phyloP scores from a whole-genome alignment of 1,140 invertebrate genomes.

The Lethocerus indicus region DNA sequence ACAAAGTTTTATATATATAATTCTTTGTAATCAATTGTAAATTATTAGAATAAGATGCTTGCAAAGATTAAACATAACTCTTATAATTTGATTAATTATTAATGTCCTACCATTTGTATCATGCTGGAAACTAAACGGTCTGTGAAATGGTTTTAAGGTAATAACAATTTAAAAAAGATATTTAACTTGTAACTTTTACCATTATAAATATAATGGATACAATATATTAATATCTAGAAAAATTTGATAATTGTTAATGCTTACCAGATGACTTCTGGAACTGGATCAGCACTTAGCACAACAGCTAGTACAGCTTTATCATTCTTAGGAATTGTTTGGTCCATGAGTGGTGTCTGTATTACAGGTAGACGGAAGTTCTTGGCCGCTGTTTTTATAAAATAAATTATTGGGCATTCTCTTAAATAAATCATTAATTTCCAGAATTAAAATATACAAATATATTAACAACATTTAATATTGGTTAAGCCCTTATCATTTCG shows the following conservation, averaged over 20 bases:
- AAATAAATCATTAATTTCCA: neutral
- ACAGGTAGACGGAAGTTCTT: constrained; percentile 59
- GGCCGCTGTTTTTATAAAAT: constrained; percentile 40
- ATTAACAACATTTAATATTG: neutral
- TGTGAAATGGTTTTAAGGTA: no score
- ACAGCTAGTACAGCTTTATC: constrained; percentile 53
- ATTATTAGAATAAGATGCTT: no score
- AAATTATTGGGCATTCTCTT: neutral
- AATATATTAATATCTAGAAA: no score
- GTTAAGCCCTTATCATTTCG: no score
- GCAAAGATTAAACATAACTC: no score
- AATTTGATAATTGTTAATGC: neutral
- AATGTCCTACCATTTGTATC: no score
- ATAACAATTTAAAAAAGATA: constrained; percentile 5
- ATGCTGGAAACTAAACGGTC: no score
- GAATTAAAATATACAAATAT: neutral
- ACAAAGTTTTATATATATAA: no score
- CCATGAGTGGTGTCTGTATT: constrained; percentile 45
- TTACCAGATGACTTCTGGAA: constrained; percentile 38
- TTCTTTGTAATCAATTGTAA: no score
- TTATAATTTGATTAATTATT: no score
- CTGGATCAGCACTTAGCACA: constrained; percentile 64
- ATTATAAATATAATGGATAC: neutral
- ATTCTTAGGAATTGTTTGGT: constrained; percentile 48
- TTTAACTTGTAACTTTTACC: neutral